These are phyloP conservation scores for Chondrilla cf. caribensis DNA, from an alignment of 37 sponge, comb jelly and placozoan species.

Conservation along the genomic window DNA sequence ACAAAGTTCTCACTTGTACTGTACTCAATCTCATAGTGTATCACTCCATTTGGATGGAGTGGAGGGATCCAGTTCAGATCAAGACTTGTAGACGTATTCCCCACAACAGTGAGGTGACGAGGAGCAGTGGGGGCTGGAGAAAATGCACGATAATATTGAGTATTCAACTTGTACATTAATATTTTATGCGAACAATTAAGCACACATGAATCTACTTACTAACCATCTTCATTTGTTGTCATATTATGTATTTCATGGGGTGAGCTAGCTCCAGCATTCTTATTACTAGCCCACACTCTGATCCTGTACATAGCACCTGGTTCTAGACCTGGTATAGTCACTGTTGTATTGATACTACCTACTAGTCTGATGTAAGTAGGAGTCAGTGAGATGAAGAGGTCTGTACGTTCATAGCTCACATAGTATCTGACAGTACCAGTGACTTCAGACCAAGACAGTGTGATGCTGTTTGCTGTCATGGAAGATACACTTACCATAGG, in stretches of 20 bases:
- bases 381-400: neutral
- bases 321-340: neutral
- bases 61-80: slow-evolving; percentile 13
- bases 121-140: neutral
- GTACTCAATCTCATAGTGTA: slow-evolving; percentile 17
- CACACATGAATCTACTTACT: neutral
- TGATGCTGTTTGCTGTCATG: neutral
- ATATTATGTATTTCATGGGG: neutral
- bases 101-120: neutral
- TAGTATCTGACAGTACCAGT: neutral
- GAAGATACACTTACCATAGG: no score
- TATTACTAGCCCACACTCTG: neutral
- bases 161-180: no score
- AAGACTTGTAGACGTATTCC: neutral
- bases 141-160: neutral
- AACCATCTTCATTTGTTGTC: neutral
- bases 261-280: neutral
- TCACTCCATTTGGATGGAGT: neutral
- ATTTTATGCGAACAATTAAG: no score
- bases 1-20: neutral
- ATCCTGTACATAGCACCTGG: neutral
- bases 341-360: neutral
- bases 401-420: neutral
- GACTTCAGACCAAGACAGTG: neutral
- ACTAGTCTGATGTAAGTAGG: neutral